phyloP scores from a whole-genome alignment of 92 coral and sea anemone genomes.

The Zoanthus solanderi region DNA sequence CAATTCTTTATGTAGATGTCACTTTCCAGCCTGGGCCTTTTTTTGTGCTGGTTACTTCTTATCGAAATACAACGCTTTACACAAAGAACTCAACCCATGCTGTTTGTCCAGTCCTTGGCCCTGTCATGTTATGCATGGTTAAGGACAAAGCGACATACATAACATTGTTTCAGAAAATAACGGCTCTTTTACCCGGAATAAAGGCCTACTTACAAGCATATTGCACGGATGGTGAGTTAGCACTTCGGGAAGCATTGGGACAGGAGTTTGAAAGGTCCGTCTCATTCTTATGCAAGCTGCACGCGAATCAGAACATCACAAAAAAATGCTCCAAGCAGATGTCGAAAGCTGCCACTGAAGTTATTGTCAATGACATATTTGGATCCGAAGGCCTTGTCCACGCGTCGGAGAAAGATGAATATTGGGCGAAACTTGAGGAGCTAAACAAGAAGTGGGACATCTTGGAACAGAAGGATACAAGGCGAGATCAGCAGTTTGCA shows the following conservation, averaged over 20 bases:
- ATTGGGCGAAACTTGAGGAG: conserved; percentile 40
- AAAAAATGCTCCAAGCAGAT: conserved; percentile 57
- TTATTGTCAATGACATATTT: conserved; percentile 58
- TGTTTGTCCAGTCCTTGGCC: conserved; percentile 47
- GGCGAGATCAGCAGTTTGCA: conserved; percentile 6
- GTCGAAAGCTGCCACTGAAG: conserved; percentile 25
- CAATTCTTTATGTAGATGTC: background rate
- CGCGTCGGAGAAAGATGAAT: conserved; percentile 32
- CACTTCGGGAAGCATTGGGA: conserved; percentile 64
- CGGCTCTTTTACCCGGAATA: conserved; percentile 44
- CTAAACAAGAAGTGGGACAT: conserved; percentile 53
- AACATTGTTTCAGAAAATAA: conserved; percentile 50
- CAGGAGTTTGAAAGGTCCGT: conserved; percentile 75
- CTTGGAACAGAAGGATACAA: conserved; percentile 31
- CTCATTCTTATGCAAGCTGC: conserved; percentile 58
- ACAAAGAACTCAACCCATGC: conserved; percentile 37
- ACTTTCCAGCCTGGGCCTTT: conserved; percentile 70
- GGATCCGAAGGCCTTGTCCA: conserved; percentile 49
- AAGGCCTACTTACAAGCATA: conserved; percentile 38
- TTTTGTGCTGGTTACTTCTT: conserved; percentile 59
- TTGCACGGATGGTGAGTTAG: conserved; percentile 52
- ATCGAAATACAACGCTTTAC: conserved; percentile 58
- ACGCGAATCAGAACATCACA: conserved; percentile 52
- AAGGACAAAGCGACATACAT: conserved; percentile 46
- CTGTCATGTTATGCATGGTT: conserved; percentile 52